These are phyloP conservation scores for Mormyrus hasselquistii DNA, from an alignment of 2,797 vertebrate species.

Conservation along the genomic window DNA sequence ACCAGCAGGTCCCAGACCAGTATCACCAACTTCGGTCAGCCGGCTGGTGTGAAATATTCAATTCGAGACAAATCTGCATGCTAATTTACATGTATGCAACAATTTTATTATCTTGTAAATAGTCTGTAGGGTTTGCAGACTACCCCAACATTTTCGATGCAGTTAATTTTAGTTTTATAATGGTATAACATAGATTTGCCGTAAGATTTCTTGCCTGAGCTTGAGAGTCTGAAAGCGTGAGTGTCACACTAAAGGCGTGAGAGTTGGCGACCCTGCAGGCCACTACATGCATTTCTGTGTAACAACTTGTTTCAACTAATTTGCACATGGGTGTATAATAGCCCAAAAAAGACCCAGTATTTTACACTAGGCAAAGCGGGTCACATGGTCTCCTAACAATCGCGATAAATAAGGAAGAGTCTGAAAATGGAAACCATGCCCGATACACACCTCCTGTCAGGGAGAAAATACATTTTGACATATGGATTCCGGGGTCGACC, in stretches of 20 bases:
- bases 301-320: background rate
- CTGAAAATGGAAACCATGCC: background rate
- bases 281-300: background rate
- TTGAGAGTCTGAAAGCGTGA: background rate
- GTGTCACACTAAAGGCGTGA: background rate
- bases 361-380: background rate
- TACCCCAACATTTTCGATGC: background rate
- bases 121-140: background rate
- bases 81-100: background rate
- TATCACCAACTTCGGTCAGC: background rate
- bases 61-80: background rate
- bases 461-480: conserved; percentile 99
- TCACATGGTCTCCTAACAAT: background rate
- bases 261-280: background rate
- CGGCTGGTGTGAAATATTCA: background rate
- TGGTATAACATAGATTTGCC: background rate
- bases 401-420: background rate
- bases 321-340: background rate
- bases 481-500: conserved; percentile 93
- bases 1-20: background rate
- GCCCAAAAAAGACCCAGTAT: background rate
- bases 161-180: background rate
- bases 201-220: background rate
- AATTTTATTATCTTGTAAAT: background rate
- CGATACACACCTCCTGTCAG: conserved; percentile 86